These are phyloP conservation scores for Nesometra sesokonis DNA, from an alignment of 35 echinoderm and acorn worm species.

Conservation along the genomic window DNA sequence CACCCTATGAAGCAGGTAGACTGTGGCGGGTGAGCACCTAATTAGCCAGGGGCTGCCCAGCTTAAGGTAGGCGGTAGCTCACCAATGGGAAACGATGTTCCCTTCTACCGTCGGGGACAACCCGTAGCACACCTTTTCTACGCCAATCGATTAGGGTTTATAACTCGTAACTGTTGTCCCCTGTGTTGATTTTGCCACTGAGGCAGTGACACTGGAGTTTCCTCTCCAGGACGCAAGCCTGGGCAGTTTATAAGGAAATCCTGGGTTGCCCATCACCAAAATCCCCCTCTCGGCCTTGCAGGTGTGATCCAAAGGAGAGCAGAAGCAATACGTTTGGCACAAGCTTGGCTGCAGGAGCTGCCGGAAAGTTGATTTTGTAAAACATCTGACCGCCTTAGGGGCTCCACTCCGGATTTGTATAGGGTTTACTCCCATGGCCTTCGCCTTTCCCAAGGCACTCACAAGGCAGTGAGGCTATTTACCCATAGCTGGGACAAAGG, in stretches of 20 bases:
- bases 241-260: conserved; percentile 14
- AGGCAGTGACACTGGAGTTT: conserved; percentile 1
- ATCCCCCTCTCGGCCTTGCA: conserved; percentile 45
- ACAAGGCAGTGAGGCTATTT: no score
- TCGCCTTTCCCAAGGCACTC: neutral
- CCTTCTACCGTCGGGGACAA: conserved; percentile 11
- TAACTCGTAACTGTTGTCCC: conserved; percentile 10
- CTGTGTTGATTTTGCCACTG: neutral
- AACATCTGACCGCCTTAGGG: neutral
- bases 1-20: conserved; percentile 21
- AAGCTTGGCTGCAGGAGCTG: conserved; percentile 50
- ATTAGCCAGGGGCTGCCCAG: conserved; percentile 3
- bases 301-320: conserved; percentile 38
- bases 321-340: conserved; percentile 45
- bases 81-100: conserved; percentile 5
- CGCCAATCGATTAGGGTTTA: neutral
- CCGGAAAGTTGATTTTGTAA: neutral
- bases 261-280: conserved; percentile 4
- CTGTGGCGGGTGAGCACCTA: conserved; percentile 11
- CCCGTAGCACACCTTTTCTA: neutral
- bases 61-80: conserved; percentile 1
- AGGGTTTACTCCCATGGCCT: conserved; percentile 18
- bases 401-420: conserved; percentile 2
- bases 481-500: no score
- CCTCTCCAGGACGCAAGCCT: conserved; percentile 41